Evolutionary conservation across 2,113 vertebrate genomes (phyloP), one percentile per base, ranked within the genome.

Genomic region (Podarcis muralis): DNA sequence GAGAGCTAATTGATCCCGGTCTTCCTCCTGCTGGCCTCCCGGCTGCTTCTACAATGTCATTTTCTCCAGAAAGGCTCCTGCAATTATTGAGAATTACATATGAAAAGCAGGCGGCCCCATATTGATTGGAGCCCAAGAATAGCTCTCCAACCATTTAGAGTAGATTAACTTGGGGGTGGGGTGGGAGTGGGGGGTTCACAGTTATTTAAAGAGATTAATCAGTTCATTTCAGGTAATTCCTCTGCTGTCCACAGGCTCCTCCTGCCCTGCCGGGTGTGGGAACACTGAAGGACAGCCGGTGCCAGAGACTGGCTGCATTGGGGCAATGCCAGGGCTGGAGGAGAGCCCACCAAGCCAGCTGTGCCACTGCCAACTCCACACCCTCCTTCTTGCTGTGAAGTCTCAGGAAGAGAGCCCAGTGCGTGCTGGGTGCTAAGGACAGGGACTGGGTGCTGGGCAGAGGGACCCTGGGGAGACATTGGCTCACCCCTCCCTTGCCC

Each of bases 151-250:
- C 92, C 94, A 94, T 95, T 97, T 95, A 94, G 93, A 96, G 95
- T 88, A 96, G 95, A 97, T 97, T 96, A 96, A 95, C 95, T 95
- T 93, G 87, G 91, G 91, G 84, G 91, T 53, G 93, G 94, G 92
- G 94, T 95, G 92, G 94, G 94, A 90, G 94, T 94, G 96, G 94
- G 25, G 35, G 89, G 68, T 93, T 95, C 89, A 48, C 90, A 95
- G 94, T 93, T 96, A 95, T 95, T 97, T 95, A 95, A 95, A 95
- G 93, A 96, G 95, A 96, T 96, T 95, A 95, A 95, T 96, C 94
- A 94, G 94, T 94, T 95, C 93, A 88, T 95, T 94, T 93, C 92
- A 92, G 94, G 93, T 88, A 74, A 1, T 88, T 92, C 90, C 62
- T 53, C 90, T 79, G 83, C 87, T 53, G 48, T 15, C 30, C 9